These are phyloP conservation scores for Leucoma salicis DNA, from an alignment of 2,888 invertebrate genomes.

Conservation along the genomic window DNA sequence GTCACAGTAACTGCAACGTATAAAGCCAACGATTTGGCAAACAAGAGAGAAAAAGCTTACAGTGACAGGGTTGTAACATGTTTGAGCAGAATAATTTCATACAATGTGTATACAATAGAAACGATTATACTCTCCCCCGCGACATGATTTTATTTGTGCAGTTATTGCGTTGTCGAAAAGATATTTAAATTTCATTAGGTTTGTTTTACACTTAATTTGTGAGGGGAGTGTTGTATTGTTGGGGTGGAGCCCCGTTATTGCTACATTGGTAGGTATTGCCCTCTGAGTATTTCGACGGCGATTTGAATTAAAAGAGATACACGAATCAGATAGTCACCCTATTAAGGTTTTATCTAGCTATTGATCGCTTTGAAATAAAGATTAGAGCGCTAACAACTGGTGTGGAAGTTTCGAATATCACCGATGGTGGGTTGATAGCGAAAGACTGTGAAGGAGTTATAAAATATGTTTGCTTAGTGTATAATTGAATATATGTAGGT, in stretches of 20 bases:
- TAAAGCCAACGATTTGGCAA: slow-evolving; percentile 25
- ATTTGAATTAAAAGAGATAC: slow-evolving; percentile 75
- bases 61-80: slow-evolving; percentile 61
- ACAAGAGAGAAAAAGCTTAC: slow-evolving; percentile 29
- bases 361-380: slow-evolving; percentile 56
- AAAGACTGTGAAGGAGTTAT: no score
- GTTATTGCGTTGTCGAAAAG: slow-evolving; percentile 77
- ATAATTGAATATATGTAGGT: no score
- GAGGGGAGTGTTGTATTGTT: slow-evolving; percentile 68
- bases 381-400: slow-evolving; percentile 51
- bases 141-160: slow-evolving; percentile 80
- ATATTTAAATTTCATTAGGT: slow-evolving; percentile 83
- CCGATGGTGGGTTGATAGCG: no score
- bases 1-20: slow-evolving; percentile 45
- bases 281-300: slow-evolving; percentile 63
- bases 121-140: slow-evolving; percentile 76
- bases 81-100: slow-evolving; percentile 51
- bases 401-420: slow-evolving; percentile 35
- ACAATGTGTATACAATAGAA: slow-evolving; percentile 76
- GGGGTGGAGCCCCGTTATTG: slow-evolving; percentile 70
- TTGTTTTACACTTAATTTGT: slow-evolving; percentile 83
- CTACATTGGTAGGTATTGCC: slow-evolving; percentile 65
- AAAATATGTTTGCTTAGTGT: no score
- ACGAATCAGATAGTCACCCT: slow-evolving; percentile 66
- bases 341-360: slow-evolving; percentile 50